Evolutionary conservation across 92 coral and sea anemone genomes (phyloP), one percentile per base, ranked within the genome.

Genomic region (Pocillopora grandis): DNA sequence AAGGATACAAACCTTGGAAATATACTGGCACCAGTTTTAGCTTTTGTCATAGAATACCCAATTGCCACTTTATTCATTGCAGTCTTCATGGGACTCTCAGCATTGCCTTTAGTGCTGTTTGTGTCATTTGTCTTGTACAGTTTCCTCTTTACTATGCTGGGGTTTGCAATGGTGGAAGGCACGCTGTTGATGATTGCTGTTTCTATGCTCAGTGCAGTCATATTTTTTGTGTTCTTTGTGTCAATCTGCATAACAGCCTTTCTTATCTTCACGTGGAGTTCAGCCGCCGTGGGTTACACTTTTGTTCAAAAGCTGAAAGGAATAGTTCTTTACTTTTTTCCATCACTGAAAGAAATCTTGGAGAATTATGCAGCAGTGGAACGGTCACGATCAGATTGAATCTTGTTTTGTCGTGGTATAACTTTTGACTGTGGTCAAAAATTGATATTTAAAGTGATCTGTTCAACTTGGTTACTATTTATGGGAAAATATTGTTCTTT

Each of bases 101-200:
- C 87, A 14, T 73, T 91, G 27, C 98, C 98, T 7, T 18, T 91
- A 17, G 70, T 94, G 62, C 15, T 94, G 73, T 94, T 94, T 76
- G 18, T 82, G 23, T 86, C 87, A 36, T 94, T 94, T 59, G 89
- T 89, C 1, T 10, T 87, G 27, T 85, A 84, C 58, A 84, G 93
- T 36, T 76, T 91, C 33, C 2, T 91, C 66, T 81, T 91, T 64
- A 80, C 92, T 19, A 19, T 91, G 8, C 49, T 94, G 69, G 92
- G 91, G 36, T 94, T 94, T 76, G 76, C 92, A 65, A 76, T 94
- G 73, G 76, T 91, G 10, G 98, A 94, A 91, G 95, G 95, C 79
- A 94, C 95, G 2, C 42, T 94, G n/a, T 49, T 94, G 79, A 84
- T 94, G 59, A 66, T 91, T 59, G 95, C 93, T 14, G 76, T 91